phyloP scores from a whole-genome alignment of 2,797 vertebrate genomes.

The Bovichtus variegatus region DNA sequence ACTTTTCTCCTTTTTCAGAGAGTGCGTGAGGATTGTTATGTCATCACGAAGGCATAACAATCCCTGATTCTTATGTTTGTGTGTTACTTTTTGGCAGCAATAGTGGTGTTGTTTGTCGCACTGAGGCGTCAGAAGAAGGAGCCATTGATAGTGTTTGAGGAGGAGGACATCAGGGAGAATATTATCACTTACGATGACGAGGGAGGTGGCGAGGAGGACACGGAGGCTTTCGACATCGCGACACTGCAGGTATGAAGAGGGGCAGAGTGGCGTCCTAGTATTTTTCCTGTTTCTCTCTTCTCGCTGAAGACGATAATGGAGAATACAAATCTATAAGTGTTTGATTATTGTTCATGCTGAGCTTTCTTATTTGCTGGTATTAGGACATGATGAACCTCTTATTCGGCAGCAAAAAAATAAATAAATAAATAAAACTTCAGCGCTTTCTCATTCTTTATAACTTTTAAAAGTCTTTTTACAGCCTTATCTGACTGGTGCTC shows the following conservation, averaged over 20 bases:
- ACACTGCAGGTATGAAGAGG: conserved; percentile 86
- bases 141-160: conserved; percentile 95
- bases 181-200: conserved; percentile 98
- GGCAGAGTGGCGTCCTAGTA: neutral
- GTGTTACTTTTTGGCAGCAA: conserved; percentile 63
- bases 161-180: conserved; percentile 97
- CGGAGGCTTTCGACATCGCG: conserved; percentile 97
- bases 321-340: neutral
- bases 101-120: conserved; percentile 93
- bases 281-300: neutral
- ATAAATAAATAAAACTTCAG: no score
- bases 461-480: neutral
- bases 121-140: conserved; percentile 97
- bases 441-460: neutral
- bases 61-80: conserved; percentile 3
- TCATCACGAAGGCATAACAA: neutral
- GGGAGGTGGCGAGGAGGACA: conserved; percentile 97
- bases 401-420: neutral
- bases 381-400: neutral
- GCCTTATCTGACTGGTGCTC: neutral
- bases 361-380: neutral
- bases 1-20: conserved; percentile 13
- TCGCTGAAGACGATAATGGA: neutral
- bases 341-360: neutral
- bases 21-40: neutral